Evolutionary conservation across 1,140 invertebrate species (phyloP), one percentile per base, ranked within the genome.

Genomic region (Conus betulinus): DNA sequence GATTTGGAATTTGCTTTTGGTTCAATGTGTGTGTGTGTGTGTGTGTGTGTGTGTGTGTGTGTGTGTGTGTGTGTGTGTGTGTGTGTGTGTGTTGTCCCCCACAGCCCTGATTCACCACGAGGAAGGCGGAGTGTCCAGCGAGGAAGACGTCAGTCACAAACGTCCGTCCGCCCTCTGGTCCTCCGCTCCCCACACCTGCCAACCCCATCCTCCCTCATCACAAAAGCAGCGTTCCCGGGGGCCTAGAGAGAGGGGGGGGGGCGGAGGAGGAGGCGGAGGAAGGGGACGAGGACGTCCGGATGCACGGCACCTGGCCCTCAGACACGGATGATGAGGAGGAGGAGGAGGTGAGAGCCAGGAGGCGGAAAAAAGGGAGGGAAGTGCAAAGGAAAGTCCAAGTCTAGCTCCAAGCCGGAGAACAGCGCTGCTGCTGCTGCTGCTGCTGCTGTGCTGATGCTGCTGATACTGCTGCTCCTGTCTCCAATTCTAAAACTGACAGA

Each of bases 281-380:
- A 7, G 67, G n/a, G 17, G 85, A 87, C 7, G 71, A 87, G 20
- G 74, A 87, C n/a, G 74, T 87, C 0, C 85, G 85, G n/a, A 87
- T 87, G 85, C 85, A 87, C 85, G 85, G 85, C 20, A 87, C 85
- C 15, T 87, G 85, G 85, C 85, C 85, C 25, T 87, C 85, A 2
- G 85, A 87, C 85, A 87, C 85, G 39, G 85, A 87, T 52, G n/a
- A n/a, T n/a, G n/a, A n/a, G n/a, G 85, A 87, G 53, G 85, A 87
- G 71, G 85, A 87, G 23, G 85, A 87, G 51, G 85, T 87, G 71
- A 76, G 53, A n/a, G 85, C 71, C 17, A 13, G 85, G 20, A 17
- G 85, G 20, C 20, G 53, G 25, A 52, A 17, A 11, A n/a, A 87
- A 87, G 74, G 85, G 85, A 27, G 85, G 85, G 17, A 87, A 87